A percentile compares a stretch with the other conserved stretches of the same genome.
Conservation (phyloP, 2,888 invertebrate genomes). For the Trilocha varians region DNA sequence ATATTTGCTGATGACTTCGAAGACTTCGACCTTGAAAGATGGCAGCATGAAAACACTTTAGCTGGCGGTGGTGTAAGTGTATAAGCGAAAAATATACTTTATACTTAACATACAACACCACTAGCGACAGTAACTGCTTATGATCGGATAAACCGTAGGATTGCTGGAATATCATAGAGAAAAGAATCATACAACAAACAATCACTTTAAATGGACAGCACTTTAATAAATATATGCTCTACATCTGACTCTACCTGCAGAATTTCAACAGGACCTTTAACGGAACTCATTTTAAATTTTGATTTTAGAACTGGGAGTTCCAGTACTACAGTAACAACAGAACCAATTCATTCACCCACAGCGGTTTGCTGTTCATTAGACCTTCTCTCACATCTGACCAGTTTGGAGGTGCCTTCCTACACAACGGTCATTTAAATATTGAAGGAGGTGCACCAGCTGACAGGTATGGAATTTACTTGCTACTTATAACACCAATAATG, state of each 20-base stretch:
- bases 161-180: too few species aligned
- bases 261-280: too few species aligned
- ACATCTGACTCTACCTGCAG: constrained; percentile 3
- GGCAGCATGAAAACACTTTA: constrained; percentile 78
- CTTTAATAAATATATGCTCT: too few species aligned
- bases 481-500: too few species aligned
- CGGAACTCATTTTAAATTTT: too few species aligned
- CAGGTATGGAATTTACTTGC: constrained; percentile 57
- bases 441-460: constrained; percentile 76
- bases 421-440: constrained; percentile 65
- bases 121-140: too few species aligned
- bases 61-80: constrained; percentile 76
- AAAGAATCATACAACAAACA: too few species aligned
- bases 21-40: constrained; percentile 70
- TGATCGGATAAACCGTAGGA: too few species aligned
- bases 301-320: constrained; percentile 80
- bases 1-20: constrained; percentile 78
- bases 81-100: background rate
- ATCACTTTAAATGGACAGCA: too few species aligned
- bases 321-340: constrained; percentile 80
- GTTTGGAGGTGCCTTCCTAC: constrained; percentile 65
- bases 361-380: constrained; percentile 73
- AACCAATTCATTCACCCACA: constrained; percentile 74
- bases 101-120: too few species aligned
- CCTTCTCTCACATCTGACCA: constrained; percentile 75